Evolutionary conservation across 1,140 invertebrate genomes (phyloP).

Genomic region (Aplysia californica): DNA sequence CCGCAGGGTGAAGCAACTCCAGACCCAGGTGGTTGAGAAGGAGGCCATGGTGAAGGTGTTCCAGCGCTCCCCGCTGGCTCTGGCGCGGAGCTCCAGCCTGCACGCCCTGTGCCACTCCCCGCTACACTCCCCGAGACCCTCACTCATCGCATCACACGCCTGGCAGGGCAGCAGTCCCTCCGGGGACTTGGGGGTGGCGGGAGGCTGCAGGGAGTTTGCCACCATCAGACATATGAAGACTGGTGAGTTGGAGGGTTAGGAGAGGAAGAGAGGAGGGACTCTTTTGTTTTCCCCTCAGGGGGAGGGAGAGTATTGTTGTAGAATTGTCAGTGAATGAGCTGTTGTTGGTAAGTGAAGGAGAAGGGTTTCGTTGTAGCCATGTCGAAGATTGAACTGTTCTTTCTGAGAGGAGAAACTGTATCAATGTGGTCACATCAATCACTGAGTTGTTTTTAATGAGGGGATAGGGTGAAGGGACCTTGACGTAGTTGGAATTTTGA

Average conservation of each 20-base stretch:
- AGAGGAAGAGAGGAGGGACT: too few relatives aligned
- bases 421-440: too few relatives aligned
- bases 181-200: background rate
- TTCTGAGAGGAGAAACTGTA: too few relatives aligned
- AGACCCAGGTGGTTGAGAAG: constrained; percentile 87
- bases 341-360: too few relatives aligned
- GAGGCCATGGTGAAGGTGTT: constrained; percentile 92
- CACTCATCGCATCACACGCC: constrained; percentile 35
- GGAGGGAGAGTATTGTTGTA: too few relatives aligned
- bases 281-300: too few relatives aligned
- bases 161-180: background rate
- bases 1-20: constrained; percentile 13
- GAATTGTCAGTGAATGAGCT: too few relatives aligned
- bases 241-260: constrained; percentile 39
- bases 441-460: too few relatives aligned
- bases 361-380: too few relatives aligned
- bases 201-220: constrained; percentile 34
- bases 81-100: constrained; percentile 44
- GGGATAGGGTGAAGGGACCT: too few relatives aligned
- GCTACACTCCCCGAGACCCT: constrained; percentile 53
- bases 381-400: too few relatives aligned
- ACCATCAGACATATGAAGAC: constrained; percentile 48
- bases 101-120: constrained; percentile 52
- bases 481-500: too few relatives aligned
- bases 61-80: constrained; percentile 70